Evolutionary conservation across 1,140 invertebrate species (phyloP).

Genomic region (Tetragonula clypearis): DNA sequence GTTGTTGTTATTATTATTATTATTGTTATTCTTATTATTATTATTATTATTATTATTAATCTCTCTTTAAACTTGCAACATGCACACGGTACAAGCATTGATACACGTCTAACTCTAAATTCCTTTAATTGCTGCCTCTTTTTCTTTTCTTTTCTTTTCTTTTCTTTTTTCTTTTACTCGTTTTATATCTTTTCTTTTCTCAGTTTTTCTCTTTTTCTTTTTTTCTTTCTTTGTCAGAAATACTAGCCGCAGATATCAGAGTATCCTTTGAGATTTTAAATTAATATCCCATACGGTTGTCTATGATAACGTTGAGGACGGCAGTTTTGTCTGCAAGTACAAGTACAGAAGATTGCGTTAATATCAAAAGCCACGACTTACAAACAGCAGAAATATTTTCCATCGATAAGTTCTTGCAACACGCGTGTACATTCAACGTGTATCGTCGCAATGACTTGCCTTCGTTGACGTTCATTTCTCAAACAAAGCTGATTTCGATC

Average conservation of each 20-base stretch:
- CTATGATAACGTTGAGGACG: slow-evolving; percentile 77
- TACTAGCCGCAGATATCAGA: neutral
- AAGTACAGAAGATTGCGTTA: slow-evolving; percentile 67
- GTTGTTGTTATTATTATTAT: neutral
- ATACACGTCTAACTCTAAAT: slow-evolving; percentile 51
- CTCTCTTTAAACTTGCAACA: slow-evolving; percentile 14
- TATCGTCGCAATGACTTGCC: neutral
- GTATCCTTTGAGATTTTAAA: slow-evolving; percentile 51
- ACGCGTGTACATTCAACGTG: neutral
- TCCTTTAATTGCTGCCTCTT: slow-evolving; percentile 49
- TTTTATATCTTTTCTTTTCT: slow-evolving; percentile 28
- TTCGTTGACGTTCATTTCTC: neutral
- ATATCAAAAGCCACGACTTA: slow-evolving; percentile 40
- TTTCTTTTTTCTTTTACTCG: too few species aligned
- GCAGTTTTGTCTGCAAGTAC: slow-evolving; percentile 76
- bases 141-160: slow-evolving; percentile 1
- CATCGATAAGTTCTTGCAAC: slow-evolving; percentile 11
- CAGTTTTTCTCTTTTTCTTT: too few species aligned
- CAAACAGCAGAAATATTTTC: neutral
- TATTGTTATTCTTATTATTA: too few species aligned
- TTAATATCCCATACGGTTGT: slow-evolving; percentile 77
- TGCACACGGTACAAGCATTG: slow-evolving; percentile 39
- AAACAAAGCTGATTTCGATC: neutral
- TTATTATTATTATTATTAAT: too few species aligned
- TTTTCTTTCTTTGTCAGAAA: neutral